phyloP scores from a whole-genome alignment of 2,113 vertebrate genomes.

The Azemiops feae region DNA sequence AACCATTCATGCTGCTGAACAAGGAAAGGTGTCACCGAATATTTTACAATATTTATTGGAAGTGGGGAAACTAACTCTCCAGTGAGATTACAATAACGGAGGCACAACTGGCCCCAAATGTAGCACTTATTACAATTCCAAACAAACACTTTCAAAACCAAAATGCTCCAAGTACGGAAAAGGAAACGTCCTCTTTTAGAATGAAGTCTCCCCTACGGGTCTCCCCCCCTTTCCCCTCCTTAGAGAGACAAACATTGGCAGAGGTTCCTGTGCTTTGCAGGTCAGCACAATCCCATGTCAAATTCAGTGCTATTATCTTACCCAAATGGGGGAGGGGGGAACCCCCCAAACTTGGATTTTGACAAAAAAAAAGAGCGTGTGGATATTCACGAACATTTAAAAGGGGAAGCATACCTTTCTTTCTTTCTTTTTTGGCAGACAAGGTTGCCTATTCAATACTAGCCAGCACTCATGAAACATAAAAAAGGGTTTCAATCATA shows the following conservation, averaged over 20 bases:
- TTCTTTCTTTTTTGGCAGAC: constrained; percentile 55
- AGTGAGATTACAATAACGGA: constrained; percentile 51
- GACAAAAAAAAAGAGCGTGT: constrained; percentile 62
- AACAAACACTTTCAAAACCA: constrained; percentile 55
- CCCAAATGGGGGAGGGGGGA: not conserved
- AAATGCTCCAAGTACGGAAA: constrained; percentile 54
- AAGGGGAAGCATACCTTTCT: constrained; percentile 63
- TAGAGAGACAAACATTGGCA: constrained; percentile 51
- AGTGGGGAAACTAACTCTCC: constrained; percentile 57
- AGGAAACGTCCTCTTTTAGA: constrained; percentile 41
- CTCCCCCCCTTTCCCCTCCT: constrained; percentile 42
- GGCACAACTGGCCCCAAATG: constrained; percentile 46
- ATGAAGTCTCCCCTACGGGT: constrained; percentile 18
- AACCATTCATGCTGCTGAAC: not conserved
- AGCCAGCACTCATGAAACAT: constrained; percentile 63
- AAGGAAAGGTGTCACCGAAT: constrained; percentile 52
- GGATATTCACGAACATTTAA: constrained; percentile 66
- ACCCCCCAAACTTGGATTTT: constrained; percentile 58
- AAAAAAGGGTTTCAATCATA: constrained; percentile 70
- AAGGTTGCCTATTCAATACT: constrained; percentile 66
- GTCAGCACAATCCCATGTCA: constrained; percentile 49
- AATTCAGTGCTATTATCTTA: constrained; percentile 71
- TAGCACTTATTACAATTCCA: constrained; percentile 57
- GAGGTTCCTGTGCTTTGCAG: constrained; percentile 54
- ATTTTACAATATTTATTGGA: constrained; percentile 71